Conservation (phyloP, 2,888 invertebrate species). For the Polydrusus pterygomalis region DNA sequence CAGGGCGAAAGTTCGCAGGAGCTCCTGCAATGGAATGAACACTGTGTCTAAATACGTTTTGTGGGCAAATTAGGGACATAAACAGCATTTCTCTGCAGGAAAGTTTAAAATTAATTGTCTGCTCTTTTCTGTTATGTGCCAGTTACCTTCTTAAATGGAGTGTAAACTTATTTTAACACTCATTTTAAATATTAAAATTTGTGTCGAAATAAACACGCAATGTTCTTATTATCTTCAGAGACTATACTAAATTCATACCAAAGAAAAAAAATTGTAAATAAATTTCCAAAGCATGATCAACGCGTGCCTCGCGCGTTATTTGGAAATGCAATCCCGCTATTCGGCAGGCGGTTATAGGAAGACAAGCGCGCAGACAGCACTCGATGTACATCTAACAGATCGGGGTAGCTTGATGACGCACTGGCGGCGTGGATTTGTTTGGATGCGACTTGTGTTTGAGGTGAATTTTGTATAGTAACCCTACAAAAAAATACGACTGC, state of each 20-base stretch:
- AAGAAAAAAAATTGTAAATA: no score
- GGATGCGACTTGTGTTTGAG: no score
- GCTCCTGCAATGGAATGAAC: conserved; percentile 46
- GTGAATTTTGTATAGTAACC: no score
- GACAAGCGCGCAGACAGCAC: no score
- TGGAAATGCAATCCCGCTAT: no score
- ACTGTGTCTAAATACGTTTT: conserved; percentile 50
- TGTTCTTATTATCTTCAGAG: conserved; percentile 40
- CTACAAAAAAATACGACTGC: no score
- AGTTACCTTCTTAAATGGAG: conserved; percentile 44
- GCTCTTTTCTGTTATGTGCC: conserved; percentile 36
- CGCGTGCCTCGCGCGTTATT: no score
- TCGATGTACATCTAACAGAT: no score
- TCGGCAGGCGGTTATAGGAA: no score
- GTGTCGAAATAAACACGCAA: conserved; percentile 34
- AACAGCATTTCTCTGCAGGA: conserved; percentile 48
- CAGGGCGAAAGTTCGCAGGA: conserved; percentile 34
- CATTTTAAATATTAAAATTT: conserved; percentile 41
- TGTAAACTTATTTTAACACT: conserved; percentile 37
- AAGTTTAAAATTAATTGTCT: conserved; percentile 49
- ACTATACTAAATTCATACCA: conserved; percentile 36
- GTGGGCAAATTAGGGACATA: conserved; percentile 51
- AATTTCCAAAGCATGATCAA: no score
- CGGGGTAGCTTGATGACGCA: no score
- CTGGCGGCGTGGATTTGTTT: no score